These are phyloP conservation scores for Stichodactyla mertensii DNA, from an alignment of 64 coral and sea anemone genomes.

Conservation along the genomic window DNA sequence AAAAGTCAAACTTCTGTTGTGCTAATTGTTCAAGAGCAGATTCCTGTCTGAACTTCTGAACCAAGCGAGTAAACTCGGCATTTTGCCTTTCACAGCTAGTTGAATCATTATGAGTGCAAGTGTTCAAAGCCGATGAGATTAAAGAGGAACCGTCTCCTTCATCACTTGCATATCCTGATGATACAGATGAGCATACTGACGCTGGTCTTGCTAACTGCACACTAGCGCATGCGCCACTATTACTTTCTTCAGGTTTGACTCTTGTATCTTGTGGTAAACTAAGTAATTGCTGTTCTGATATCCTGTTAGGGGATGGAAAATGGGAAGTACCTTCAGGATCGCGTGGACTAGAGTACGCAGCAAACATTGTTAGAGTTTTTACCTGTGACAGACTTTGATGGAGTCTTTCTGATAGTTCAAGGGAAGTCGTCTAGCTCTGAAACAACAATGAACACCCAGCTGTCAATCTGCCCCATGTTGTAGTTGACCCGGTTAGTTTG, in stretches of 20 bases:
- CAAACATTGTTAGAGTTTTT: background rate
- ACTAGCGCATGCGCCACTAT: background rate
- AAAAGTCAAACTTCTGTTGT: constrained; percentile 29
- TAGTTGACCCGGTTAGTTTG: background rate
- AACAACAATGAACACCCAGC: background rate
- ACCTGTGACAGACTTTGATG: constrained; percentile 10
- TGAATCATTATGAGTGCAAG: background rate
- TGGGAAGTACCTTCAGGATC: too few species aligned
- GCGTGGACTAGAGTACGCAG: too few species aligned
- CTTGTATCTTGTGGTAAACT: background rate
- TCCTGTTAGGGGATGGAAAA: background rate
- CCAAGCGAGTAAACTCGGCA: background rate
- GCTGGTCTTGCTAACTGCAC: background rate
- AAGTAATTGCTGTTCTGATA: background rate
- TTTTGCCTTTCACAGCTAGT: background rate
- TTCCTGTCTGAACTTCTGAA: background rate
- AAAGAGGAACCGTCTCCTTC: background rate
- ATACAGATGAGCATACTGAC: constrained; percentile 17
- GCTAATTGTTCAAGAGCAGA: constrained; percentile 13
- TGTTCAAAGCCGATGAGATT: background rate
- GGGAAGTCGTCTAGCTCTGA: background rate
- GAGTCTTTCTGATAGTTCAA: background rate
- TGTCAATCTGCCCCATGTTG: background rate
- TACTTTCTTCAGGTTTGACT: background rate
- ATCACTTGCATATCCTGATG: constrained; percentile 23